These are phyloP conservation scores for Panagrolaimus sp. DNA, from an alignment of 1,140 invertebrate species.

Conservation along the genomic window DNA sequence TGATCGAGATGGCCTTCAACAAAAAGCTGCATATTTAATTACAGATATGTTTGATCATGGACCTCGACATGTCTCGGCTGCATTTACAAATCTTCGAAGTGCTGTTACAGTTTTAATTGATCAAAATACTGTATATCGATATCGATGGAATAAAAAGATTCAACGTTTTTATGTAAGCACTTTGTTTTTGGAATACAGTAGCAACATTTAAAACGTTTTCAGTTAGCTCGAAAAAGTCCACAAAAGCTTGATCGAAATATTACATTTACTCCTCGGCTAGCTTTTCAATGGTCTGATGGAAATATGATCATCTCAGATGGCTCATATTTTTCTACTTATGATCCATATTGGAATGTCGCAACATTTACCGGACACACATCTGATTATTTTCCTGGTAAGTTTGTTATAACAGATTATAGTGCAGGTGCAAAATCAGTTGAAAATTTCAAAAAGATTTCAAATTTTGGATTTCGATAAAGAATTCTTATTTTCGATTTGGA, in stretches of 20 bases:
- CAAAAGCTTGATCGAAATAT: constrained; percentile 23
- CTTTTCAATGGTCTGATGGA: constrained; percentile 42
- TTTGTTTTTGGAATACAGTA: not conserved
- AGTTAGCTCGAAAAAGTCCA: constrained; percentile 36
- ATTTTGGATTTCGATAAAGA: too few relatives aligned
- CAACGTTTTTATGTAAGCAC: constrained; percentile 36
- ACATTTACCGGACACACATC: constrained; percentile 17
- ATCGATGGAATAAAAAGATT: constrained; percentile 27
- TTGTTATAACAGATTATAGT: not conserved
- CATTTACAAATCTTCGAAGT: constrained; percentile 31
- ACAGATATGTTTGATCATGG: constrained; percentile 30
- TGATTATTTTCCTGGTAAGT: constrained; percentile 10
- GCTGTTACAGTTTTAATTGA: constrained; percentile 30
- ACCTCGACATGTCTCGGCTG: constrained; percentile 31
- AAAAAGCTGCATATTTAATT: constrained; percentile 26
- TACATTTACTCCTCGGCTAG: constrained; percentile 27
- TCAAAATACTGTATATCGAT: constrained; percentile 31
- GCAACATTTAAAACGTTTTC: not conserved
- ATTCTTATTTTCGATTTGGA: too few relatives aligned
- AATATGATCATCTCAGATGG: constrained; percentile 38
- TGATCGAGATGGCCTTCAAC: constrained; percentile 31
- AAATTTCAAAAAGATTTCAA: not conserved
- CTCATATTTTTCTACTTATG: constrained; percentile 25
- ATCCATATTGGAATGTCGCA: constrained; percentile 32
- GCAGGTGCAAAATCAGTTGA: not conserved